Evolutionary conservation across 2,888 invertebrate species (phyloP).

Genomic region (Ectemnius continuus): DNA sequence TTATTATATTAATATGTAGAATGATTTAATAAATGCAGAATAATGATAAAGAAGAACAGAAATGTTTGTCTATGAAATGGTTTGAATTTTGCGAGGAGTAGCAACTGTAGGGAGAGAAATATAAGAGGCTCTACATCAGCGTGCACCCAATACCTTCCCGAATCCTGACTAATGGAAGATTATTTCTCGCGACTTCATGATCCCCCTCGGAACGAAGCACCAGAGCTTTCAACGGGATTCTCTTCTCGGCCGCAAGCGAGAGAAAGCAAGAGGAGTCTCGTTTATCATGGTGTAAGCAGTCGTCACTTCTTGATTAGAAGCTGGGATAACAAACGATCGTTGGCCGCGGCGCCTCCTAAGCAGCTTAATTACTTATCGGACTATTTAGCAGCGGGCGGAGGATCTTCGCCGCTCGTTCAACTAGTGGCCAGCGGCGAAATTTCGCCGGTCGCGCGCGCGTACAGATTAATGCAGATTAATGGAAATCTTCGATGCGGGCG

Average conservation of each 20-base stretch:
- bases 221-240: too few relatives aligned
- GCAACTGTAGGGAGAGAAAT: background rate
- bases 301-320: conserved; percentile 43
- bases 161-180: background rate
- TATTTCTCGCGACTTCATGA: conserved; percentile 19
- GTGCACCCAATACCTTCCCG: background rate
- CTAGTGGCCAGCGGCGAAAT: conserved; percentile 11
- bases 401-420: conserved; percentile 19
- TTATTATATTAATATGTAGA: too few relatives aligned
- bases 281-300: conserved; percentile 37
- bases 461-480: conserved; percentile 57
- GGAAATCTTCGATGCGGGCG: conserved; percentile 38
- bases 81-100: too few relatives aligned
- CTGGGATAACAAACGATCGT: conserved; percentile 43
- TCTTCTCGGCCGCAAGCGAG: background rate
- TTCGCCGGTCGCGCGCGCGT: background rate
- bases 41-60: too few relatives aligned
- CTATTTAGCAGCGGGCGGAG: conserved; percentile 43
- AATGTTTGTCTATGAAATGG: too few relatives aligned
- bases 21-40: too few relatives aligned
- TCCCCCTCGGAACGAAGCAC: background rate
- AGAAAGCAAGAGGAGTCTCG: background rate
- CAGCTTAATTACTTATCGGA: conserved; percentile 55
- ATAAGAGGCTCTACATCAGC: conserved; percentile 17
- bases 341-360: conserved; percentile 33